A percentile compares a stretch with the other conserved stretches of the same genome.
These are phyloP conservation scores for Zaprionus nigranus DNA, from an alignment of 1,140 invertebrate species.

Conservation along the genomic window DNA sequence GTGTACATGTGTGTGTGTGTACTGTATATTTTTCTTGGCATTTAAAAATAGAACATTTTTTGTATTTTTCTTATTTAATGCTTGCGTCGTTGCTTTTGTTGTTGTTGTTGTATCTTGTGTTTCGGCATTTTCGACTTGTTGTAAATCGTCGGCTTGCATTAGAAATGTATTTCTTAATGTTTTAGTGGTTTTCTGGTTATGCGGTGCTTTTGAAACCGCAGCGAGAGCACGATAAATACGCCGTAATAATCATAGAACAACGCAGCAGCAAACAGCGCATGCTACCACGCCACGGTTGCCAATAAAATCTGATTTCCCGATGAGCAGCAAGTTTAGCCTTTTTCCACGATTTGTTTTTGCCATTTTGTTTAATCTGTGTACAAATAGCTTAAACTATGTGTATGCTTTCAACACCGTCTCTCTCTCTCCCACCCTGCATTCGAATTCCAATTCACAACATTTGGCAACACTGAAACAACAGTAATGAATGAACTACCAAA, in stretches of 20 bases:
- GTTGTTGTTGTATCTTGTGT: conserved; percentile 34
- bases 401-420: not conserved
- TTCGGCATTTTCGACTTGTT: conserved; percentile 72
- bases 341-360: not conserved
- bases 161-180: conserved; percentile 82
- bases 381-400: not conserved
- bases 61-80: conserved; percentile 82
- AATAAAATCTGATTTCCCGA: not conserved
- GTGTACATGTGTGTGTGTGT: conserved; percentile 36
- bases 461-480: conserved; percentile 9
- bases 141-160: conserved; percentile 84
- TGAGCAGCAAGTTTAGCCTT: not conserved
- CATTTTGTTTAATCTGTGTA: not conserved
- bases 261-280: not conserved
- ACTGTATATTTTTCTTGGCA: conserved; percentile 77
- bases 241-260: conserved; percentile 20
- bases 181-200: conserved; percentile 61
- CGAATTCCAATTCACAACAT: not conserved
- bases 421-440: not conserved
- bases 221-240: conserved; percentile 54
- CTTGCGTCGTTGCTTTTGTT: conserved; percentile 50
- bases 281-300: not conserved
- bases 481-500: conserved; percentile 20
- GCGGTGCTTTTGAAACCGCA: conserved; percentile 71
- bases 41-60: conserved; percentile 78